Base-by-base conservation (phyloP, 2,797 vertebrate genomes). In the Malacoraja senta region DNA sequence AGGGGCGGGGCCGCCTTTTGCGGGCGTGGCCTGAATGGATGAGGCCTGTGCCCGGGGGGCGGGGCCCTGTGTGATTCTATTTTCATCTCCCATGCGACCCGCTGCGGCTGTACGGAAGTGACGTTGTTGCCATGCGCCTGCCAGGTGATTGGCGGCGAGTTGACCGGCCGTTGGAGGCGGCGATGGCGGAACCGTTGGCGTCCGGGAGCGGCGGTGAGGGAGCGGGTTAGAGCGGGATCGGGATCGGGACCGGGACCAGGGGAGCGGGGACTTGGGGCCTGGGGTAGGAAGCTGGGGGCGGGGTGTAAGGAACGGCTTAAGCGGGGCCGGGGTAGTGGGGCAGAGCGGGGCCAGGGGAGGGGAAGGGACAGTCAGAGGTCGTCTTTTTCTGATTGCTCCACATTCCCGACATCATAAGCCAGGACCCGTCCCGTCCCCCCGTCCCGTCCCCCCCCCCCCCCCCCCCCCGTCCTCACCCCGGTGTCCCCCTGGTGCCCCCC, bases 371-470 rank as follows among this genome's bases (percentile, higher is more conserved):
- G 44, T 2, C 44, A 2, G 44, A 44, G 44, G 44, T 1, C 44
- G 44, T 2, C 44, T 44, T 44, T 1, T 44, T 44, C 44, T 44
- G 44, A 44, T 44, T 44, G 44, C 44, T 44, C 44, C 44, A 44
- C 44, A 44, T 44, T 44, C 44, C 44, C 44, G 44, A 53, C 44
- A 53, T 53, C 44, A 53, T 53, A 53, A 4, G 44, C 44, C 44
- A 53, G 44, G 44, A 53, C 21, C 19, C 21, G 71, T 96, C 95
- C n/a, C n/a, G n/a, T n/a, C n/a, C 95, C 95, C 93, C 93, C 17
- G 44, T 53, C 44, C 44, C n/a, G n/a, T n/a, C n/a, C n/a, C n/a
- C n/a, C n/a, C n/a, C n/a, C n/a, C n/a, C n/a, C n/a, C n/a, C n/a
- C n/a, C n/a, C n/a, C 95, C 95, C 93, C 93, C 17, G 44, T 53